Evolutionary conservation across 2,113 vertebrate species (phyloP).

Genomic region (Setophaga coronata): DNA sequence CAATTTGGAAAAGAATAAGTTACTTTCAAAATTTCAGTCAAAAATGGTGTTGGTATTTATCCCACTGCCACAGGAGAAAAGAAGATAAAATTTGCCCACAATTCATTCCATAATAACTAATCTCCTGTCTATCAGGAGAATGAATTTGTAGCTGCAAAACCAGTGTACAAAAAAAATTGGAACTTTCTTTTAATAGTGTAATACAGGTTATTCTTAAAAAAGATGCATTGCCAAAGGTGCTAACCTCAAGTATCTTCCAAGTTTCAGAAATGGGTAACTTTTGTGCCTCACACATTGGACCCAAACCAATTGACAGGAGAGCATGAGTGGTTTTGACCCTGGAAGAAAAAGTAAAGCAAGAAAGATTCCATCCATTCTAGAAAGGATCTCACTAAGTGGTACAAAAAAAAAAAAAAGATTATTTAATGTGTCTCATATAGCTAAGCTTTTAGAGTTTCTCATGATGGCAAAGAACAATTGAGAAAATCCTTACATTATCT

Average conservation of each 20-base stretch:
- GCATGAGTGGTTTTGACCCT: neutral
- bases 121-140: neutral
- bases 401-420: no score
- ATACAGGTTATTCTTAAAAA: neutral
- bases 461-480: neutral
- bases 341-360: neutral
- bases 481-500: neutral
- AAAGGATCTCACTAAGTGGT: neutral
- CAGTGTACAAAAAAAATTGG: neutral
- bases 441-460: neutral
- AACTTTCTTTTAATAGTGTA: neutral
- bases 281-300: neutral
- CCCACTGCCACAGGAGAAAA: neutral
- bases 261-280: neutral
- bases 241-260: neutral
- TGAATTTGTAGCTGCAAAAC: neutral
- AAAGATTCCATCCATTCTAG: neutral
- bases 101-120: neutral
- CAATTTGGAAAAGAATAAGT: neutral
- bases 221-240: neutral
- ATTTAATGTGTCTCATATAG: neutral
- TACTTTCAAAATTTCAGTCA: neutral
- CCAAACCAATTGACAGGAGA: neutral
- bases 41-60: neutral
- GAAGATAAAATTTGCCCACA: neutral